Evolutionary conservation across 1,140 invertebrate genomes (phyloP), one percentile per base, ranked within the genome.

Genomic region (Homarus americanus): DNA sequence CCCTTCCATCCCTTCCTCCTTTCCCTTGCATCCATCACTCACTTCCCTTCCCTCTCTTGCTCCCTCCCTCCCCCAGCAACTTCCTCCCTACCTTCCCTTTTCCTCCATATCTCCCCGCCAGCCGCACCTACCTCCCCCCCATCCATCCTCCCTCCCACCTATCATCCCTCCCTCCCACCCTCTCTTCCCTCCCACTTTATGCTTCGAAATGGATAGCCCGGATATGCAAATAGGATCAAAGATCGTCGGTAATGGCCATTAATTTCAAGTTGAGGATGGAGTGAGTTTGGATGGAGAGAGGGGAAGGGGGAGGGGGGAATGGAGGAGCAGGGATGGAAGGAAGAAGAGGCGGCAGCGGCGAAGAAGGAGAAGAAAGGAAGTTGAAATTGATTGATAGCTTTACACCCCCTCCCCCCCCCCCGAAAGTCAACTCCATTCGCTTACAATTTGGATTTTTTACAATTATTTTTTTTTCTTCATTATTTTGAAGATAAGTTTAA

Each of bases 181-280:
- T 53, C 72, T 63, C 76, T 41, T 10, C 2, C 76, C 5, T 2
- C 28, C 75, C 36, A 38, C 78, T 82, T 80, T 79, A 72, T 82
- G 63, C 78, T 38, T 66, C 20, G 76, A 88, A 88, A 88, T 88
- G 87, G 87, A 88, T 88, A 63, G 58, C 58, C 58, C 87, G 58
- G 63, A 40, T 88, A 88, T 88, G 87, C 87, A 88, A 88, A 88
- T 88, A 88, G 76, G 87, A 88, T 88, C 87, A 88, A 88, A 88
- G 87, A 88, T 88, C 78, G 53, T 82, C 63, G 38, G 87, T 88
- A 88, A 88, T 88, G 87, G 87, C 87, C 79, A 88, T 88, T 88
- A 88, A 88, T 88, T 82, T 82, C 76, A 80, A 82, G 87, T 49
- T 88, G 84, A 88, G 87, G 87, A 80, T 79, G 76, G 78, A 78